Base-by-base conservation (phyloP, 2,888 invertebrate genomes). In the Harpalus rufipes region DNA sequence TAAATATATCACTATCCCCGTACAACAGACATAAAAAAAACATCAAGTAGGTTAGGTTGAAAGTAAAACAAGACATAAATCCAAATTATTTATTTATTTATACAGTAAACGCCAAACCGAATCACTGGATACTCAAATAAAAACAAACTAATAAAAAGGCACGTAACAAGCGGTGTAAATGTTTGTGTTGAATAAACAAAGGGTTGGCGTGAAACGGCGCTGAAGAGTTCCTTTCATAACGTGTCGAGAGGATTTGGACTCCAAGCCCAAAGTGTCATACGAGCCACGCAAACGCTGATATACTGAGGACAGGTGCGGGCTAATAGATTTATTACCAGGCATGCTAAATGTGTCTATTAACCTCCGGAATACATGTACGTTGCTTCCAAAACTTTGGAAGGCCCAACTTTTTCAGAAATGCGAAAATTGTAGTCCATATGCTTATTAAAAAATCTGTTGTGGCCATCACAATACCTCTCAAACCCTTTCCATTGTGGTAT, bases 271-370 rank as follows among this genome's bases (percentile, higher is more conserved):
- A 44, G 12, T 85, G 79, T 85, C 56, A 65, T 85, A 85, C 68
- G 68, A 25, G 1, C 16, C 16, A 12, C 56, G 12, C 79, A 79
- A 63, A 78, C 63, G 25, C 25, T 85, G 84, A 85, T 68, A 85
- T 79, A 85, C 68, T 85, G 80, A 7, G 41, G 84, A 80, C 84
- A 85, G 84, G 84, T 85, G 84, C 32, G 14, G 44, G 84, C 68
- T 85, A 85, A 85, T 85, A 85, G 84, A 85, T 85, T 85, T 85
- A 85, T 85, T 80, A 80, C 79, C 79, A 79, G 68, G 39, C 56
- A 85, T 85, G 84, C 84, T 85, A 85, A 85, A 85, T 85, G 84
- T 85, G 84, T 85, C 84, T 85, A 85, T 85, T 85, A 85, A 85
- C 84, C 84, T 84, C 84, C 84, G 78, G 39, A 10, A 76, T 65